Evolutionary conservation across 2,113 vertebrate species (phyloP).

Genomic region (Ammodytes dubius): DNA sequence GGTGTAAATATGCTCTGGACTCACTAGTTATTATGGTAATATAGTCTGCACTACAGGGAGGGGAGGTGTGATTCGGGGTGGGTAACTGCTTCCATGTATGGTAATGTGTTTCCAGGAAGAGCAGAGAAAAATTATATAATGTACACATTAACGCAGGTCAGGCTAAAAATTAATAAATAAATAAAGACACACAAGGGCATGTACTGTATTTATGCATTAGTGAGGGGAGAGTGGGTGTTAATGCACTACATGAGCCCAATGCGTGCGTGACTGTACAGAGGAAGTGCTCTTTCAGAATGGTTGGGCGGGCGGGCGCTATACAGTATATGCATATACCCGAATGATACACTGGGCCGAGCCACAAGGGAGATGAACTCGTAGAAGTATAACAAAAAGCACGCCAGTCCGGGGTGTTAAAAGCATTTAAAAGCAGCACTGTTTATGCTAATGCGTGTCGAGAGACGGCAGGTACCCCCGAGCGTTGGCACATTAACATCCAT

Average conservation of each 20-base stretch:
- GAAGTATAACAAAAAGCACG: not conserved
- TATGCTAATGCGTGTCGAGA: conserved; percentile 59
- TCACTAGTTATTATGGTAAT: conserved; percentile 36
- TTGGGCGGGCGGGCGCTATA: not conserved
- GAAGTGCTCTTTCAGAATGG: conserved; percentile 9
- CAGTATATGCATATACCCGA: conserved; percentile 22
- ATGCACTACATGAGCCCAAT: conserved; percentile 25
- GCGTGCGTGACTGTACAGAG: conserved; percentile 2
- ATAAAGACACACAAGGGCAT: conserved; percentile 24
- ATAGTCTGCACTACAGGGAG: conserved; percentile 1
- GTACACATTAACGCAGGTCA: conserved; percentile 8
- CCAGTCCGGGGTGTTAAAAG: conserved; percentile 13
- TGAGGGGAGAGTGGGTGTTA: not conserved
- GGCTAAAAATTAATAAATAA: not conserved
- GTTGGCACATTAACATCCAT: conserved; percentile 49
- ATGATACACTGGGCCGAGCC: not conserved
- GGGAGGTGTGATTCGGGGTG: not conserved
- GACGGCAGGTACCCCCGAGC: conserved; percentile 25
- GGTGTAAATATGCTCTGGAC: conserved; percentile 42
- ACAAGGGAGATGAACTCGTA: conserved; percentile 19
- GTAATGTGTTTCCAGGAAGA: not conserved
- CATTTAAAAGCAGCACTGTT: conserved; percentile 39
- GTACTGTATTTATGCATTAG: conserved; percentile 2
- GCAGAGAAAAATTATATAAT: not conserved
- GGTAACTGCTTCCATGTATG: not conserved